Conservation (phyloP, 1,140 invertebrate genomes). For the Drosophila sturtevanti region DNA sequence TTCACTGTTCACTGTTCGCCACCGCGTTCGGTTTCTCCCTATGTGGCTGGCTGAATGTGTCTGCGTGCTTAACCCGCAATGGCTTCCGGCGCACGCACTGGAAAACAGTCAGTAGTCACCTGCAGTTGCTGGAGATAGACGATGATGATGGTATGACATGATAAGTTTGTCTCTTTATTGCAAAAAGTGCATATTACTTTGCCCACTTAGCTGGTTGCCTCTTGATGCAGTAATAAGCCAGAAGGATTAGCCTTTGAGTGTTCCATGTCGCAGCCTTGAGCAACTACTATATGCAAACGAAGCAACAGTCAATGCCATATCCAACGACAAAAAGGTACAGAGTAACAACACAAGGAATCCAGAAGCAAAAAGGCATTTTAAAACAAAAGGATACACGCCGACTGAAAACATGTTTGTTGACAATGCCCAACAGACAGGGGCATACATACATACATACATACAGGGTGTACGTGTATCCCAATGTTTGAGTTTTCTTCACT, state of each 20-base stretch:
- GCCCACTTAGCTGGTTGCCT: conserved; percentile 38
- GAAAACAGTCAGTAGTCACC: not conserved
- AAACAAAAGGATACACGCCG: conserved; percentile 8
- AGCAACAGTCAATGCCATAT: conserved; percentile 35
- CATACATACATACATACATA: not conserved
- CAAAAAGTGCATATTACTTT: conserved; percentile 63
- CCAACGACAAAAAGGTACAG: not conserved
- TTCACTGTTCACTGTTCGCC: too few species aligned
- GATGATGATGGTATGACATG: conserved; percentile 15
- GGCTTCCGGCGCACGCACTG: conserved; percentile 69
- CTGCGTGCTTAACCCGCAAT: conserved; percentile 64
- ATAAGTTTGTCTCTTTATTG: conserved; percentile 44
- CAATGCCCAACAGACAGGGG: not conserved
- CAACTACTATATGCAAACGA: conserved; percentile 5
- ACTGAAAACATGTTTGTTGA: conserved; percentile 5
- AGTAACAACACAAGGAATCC: not conserved
- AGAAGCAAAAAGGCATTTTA: not conserved
- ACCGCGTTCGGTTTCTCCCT: not conserved
- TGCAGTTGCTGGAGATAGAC: not conserved
- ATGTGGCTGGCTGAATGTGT: conserved; percentile 14
- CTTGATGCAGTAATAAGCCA: conserved; percentile 53
- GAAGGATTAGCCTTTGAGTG: conserved; percentile 58
- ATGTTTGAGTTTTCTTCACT: conserved; percentile 8
- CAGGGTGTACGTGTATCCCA: not conserved
- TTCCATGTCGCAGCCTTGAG: conserved; percentile 24